Conservation (phyloP, 2,797 vertebrate species). For the Hippocampus kuda region DNA sequence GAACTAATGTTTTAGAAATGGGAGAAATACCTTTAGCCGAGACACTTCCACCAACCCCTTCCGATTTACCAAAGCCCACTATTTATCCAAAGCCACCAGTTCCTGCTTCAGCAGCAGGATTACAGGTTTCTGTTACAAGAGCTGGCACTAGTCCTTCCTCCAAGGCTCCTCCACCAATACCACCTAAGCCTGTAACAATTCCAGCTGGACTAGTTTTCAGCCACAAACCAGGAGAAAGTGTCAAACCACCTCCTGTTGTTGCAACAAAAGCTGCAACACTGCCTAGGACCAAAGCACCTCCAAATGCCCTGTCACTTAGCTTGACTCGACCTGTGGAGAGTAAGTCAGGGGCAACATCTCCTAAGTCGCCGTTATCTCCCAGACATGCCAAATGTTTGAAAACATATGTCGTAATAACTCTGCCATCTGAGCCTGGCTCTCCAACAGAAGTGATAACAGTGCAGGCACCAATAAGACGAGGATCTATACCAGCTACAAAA, state of each 20-base stretch:
- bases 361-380: slow-evolving; percentile 89
- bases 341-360: slow-evolving; percentile 73
- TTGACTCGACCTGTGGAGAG: slow-evolving; percentile 77
- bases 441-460: slow-evolving; percentile 71
- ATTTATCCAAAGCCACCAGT: slow-evolving; percentile 60
- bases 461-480: slow-evolving; percentile 63
- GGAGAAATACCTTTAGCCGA: slow-evolving; percentile 54
- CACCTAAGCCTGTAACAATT: slow-evolving; percentile 88
- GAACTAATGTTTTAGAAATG: slow-evolving; percentile 61
- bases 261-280: slow-evolving; percentile 67
- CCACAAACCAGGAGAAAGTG: slow-evolving; percentile 77
- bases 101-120: slow-evolving; percentile 27
- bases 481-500: slow-evolving; percentile 62
- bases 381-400: slow-evolving; percentile 82
- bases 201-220: slow-evolving; percentile 86
- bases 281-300: slow-evolving; percentile 73
- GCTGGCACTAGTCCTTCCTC: slow-evolving; percentile 41
- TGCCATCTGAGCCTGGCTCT: slow-evolving; percentile 92
- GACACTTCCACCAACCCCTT: slow-evolving; percentile 47
- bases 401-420: slow-evolving; percentile 94
- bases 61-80: slow-evolving; percentile 30
- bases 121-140: slow-evolving; percentile 41
- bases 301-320: slow-evolving; percentile 80
- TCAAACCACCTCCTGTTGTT: slow-evolving; percentile 76
- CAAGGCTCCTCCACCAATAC: slow-evolving; percentile 86